Evolutionary conservation across 2,888 invertebrate species (phyloP).

Genomic region (Dicycla oo): DNA sequence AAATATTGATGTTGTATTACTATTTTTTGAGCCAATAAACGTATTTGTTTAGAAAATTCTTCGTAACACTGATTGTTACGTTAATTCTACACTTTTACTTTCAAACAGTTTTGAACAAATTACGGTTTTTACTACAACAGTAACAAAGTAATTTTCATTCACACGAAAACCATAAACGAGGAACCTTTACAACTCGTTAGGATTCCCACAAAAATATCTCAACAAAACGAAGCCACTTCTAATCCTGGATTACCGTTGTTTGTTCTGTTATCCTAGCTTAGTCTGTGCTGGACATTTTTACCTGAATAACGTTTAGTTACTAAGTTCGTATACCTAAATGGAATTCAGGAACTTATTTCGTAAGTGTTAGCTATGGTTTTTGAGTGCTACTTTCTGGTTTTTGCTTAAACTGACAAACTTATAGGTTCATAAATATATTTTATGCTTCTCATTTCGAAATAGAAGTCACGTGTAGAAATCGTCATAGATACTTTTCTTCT

Average conservation of each 20-base stretch:
- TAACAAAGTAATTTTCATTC: not conserved
- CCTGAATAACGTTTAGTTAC: conserved; percentile 26
- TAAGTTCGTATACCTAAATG: not conserved
- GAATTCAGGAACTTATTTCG: not conserved
- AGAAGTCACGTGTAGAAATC: too few relatives aligned
- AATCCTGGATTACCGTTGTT: conserved; percentile 40
- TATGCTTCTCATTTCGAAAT: too few relatives aligned
- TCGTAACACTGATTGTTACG: too few relatives aligned
- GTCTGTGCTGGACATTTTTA: conserved; percentile 25
- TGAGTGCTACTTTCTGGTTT: not conserved
- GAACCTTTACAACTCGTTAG: conserved; percentile 26
- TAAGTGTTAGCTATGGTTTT: not conserved
- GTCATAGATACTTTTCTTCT: too few relatives aligned
- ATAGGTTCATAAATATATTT: too few relatives aligned
- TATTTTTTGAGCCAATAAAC: too few relatives aligned
- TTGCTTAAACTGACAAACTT: too few relatives aligned
- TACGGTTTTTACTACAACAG: not conserved
- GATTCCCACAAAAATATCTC: conserved; percentile 18
- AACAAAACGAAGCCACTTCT: conserved; percentile 37
- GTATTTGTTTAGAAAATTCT: too few relatives aligned
- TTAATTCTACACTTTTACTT: too few relatives aligned
- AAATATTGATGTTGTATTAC: too few relatives aligned
- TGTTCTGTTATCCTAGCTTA: conserved; percentile 32
- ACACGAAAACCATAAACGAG: not conserved
- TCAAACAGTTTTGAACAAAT: too few relatives aligned